Evolutionary conservation across 2,888 invertebrate species (phyloP).

Genomic region (Drosophila dives): DNA sequence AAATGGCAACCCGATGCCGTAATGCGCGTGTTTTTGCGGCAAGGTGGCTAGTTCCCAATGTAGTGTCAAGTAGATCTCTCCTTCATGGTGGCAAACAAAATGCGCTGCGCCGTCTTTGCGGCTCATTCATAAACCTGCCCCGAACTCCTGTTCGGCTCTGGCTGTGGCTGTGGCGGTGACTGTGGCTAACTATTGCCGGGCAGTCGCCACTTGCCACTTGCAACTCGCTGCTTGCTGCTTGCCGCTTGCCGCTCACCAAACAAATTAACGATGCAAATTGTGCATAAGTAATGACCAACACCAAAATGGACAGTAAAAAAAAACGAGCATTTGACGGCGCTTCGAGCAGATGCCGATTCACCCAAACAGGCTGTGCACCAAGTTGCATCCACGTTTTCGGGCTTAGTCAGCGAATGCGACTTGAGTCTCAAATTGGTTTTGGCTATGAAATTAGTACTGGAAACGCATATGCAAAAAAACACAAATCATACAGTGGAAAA

Average conservation of each 20-base stretch:
- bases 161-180: conserved; percentile 6
- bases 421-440: conserved; percentile 12
- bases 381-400: conserved; percentile 15
- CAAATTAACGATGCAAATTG: conserved; percentile 68
- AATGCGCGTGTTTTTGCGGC: conserved; percentile 31
- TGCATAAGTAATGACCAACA: conserved; percentile 34
- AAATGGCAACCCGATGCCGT: conserved; percentile 39
- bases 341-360: conserved; percentile 26
- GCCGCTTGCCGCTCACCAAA: conserved; percentile 12
- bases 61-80: conserved; percentile 22
- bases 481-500: background rate
- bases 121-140: background rate
- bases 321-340: conserved; percentile 20
- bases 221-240: too few species aligned
- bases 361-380: conserved; percentile 42
- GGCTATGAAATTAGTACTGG: background rate
- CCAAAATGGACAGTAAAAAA: conserved; percentile 21
- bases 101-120: conserved; percentile 15
- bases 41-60: conserved; percentile 31
- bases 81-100: conserved; percentile 21
- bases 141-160: conserved; percentile 10
- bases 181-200: conserved; percentile 15
- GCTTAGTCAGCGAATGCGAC: conserved; percentile 40
- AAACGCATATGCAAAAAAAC: background rate
- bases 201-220: conserved; percentile 16